Evolutionary conservation across 2,797 vertebrate species (phyloP).

Genomic region (Labeo calbasu): DNA sequence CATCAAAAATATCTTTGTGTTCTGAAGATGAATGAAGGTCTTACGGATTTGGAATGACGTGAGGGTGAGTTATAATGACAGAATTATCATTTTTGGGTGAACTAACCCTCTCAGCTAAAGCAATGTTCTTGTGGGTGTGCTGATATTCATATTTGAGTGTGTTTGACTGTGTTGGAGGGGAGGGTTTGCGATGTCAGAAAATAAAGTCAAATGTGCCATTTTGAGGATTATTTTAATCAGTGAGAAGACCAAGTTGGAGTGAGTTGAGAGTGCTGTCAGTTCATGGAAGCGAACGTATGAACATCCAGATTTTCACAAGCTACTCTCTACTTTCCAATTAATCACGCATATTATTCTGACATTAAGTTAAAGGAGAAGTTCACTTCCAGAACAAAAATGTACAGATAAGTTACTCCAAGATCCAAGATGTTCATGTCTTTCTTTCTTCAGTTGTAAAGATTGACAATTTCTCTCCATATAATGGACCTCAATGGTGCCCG

Average conservation of each 20-base stretch:
- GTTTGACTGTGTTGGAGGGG: slow-evolving; percentile 16
- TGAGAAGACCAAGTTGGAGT: slow-evolving; percentile 15
- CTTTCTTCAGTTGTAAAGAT: no score
- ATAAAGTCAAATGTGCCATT: slow-evolving; percentile 43
- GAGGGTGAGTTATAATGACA: no score
- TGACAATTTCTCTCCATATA: no score
- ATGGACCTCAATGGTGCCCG: no score
- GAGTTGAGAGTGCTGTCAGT: slow-evolving; percentile 40
- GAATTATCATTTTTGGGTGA: no score
- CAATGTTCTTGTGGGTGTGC: slow-evolving; percentile 38
- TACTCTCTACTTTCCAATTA: slow-evolving; percentile 36
- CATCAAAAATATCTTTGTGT: no score
- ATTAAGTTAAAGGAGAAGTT: slow-evolving; percentile 4
- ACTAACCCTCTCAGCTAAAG: background rate
- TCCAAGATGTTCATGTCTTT: no score
- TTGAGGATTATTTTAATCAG: slow-evolving; percentile 45
- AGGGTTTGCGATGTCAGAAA: slow-evolving; percentile 32
- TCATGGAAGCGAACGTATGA: slow-evolving; percentile 16
- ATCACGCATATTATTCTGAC: slow-evolving; percentile 43
- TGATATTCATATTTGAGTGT: slow-evolving; percentile 62
- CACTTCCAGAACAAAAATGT: no score
- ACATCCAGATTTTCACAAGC: slow-evolving; percentile 8
- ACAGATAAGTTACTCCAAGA: no score
- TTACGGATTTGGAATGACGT: no score
- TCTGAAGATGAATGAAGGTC: no score